Conservation (phyloP, 2,113 vertebrate species). For the Nannospalax galili region DNA sequence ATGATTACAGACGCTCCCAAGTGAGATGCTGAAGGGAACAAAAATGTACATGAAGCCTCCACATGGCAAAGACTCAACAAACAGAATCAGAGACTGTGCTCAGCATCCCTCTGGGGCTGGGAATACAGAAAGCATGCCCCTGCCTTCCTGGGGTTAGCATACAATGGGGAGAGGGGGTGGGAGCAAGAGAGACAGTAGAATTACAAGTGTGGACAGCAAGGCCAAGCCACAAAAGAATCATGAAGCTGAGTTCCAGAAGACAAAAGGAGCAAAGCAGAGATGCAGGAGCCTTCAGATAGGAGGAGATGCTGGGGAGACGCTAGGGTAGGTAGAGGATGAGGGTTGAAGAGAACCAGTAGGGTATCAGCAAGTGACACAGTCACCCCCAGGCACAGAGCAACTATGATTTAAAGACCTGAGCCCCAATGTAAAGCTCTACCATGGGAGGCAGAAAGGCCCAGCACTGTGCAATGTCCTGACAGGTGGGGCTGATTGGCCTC, state of each 20-base stretch:
- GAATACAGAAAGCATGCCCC: not conserved
- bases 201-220: not conserved
- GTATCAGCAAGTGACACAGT: not conserved
- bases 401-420: too few relatives aligned
- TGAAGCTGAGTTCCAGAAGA: not conserved
- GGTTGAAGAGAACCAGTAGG: not conserved
- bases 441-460: not conserved
- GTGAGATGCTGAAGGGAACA: not conserved
- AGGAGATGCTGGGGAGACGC: not conserved
- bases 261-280: not conserved
- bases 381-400: too few relatives aligned
- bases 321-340: not conserved
- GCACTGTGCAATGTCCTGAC: not conserved
- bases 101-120: too few relatives aligned
- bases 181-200: not conserved
- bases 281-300: not conserved
- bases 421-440: too few relatives aligned
- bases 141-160: not conserved
- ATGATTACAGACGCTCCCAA: not conserved
- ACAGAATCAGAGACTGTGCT: not conserved
- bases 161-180: not conserved
- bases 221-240: too few relatives aligned
- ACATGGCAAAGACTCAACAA: not conserved
- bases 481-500: not conserved
- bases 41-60: not conserved